Evolutionary conservation across 2,888 invertebrate genomes (phyloP), one percentile per base, ranked within the genome.

Genomic region (Pandemis heparana): DNA sequence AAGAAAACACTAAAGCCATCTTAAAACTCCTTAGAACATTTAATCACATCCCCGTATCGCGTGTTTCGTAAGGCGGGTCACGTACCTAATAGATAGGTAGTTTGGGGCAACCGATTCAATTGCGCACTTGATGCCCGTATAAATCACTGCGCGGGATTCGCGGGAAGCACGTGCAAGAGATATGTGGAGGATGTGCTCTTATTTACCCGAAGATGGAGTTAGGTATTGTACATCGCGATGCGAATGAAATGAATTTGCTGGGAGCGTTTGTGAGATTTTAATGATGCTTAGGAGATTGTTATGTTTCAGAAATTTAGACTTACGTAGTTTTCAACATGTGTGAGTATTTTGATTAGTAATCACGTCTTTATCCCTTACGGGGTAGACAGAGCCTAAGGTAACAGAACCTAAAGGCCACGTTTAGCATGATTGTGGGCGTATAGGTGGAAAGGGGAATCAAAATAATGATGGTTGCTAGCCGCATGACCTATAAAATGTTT

Each of bases 81-180:
- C 74, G 74, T 74, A 65, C 43, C 43, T 66, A 74, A 74, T 70
- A 74, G 66, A 74, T 74, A 67, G 66, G 66, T 67, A 74, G 70
- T 74, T 74, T 74, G 66, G 74, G 51, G 48, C 69, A 38, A 60
- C 64, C 67, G 70, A 66, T 74, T 74, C 74, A 74, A 74, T 74
- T 74, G 74, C 48, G 43, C 38, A 18, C 70, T 61, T 51, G 66
- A 74, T 64, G 65, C 43, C 32, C 62, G 23, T 66, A 70, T 74
- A 74, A 74, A 74, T 74, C 74, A 74, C 61, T 51, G 64, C 5
- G 62, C 23, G 48, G 8, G 16, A 8, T 51, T 60, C 5, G 62
- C 23, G 48, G 8, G 16, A 8, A 1, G 65, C 51, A 65, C 65
- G 65, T 65, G 51, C 48, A 32, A 14, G 64, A 46, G 32, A 64